These are phyloP conservation scores for Octodonta nipae DNA, from an alignment of 2,888 invertebrate species.

Conservation along the genomic window DNA sequence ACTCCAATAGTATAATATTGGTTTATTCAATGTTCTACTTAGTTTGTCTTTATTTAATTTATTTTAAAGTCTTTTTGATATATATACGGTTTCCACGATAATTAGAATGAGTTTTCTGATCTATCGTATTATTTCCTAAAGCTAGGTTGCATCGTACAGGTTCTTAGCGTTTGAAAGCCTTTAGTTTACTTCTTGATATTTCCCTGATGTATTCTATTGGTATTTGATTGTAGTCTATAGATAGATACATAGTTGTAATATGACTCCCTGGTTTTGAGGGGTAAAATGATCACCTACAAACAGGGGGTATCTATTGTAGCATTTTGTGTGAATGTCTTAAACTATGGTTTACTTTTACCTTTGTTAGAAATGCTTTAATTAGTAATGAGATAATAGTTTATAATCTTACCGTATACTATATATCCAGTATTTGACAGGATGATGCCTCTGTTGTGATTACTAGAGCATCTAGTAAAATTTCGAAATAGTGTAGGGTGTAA, in stretches of 20 bases:
- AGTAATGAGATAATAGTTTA: neutral
- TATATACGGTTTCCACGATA: too few species aligned
- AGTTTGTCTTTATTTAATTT: too few species aligned
- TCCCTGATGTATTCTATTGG: constrained; percentile 1
- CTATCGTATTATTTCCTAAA: too few species aligned
- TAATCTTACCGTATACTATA: neutral
- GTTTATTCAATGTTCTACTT: too few species aligned
- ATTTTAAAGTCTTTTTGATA: too few species aligned
- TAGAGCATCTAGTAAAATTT: too few species aligned
- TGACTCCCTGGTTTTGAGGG: neutral
- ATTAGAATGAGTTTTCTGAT: too few species aligned
- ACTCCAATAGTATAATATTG: too few species aligned
- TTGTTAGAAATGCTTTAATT: too few species aligned
- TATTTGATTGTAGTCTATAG: neutral
- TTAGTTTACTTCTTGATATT: neutral
- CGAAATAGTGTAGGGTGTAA: too few species aligned
- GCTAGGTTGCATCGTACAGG: too few species aligned
- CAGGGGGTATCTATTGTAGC: neutral
- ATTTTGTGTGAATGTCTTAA: neutral
- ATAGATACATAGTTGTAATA: neutral
- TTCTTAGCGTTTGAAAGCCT: too few species aligned
- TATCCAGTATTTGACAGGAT: neutral
- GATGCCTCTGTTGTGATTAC: neutral
- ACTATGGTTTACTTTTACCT: neutral
- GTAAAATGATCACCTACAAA: neutral